Base-by-base conservation (phyloP, 53 echinoderm and acorn worm species). In the Apostichopus leukothele region DNA sequence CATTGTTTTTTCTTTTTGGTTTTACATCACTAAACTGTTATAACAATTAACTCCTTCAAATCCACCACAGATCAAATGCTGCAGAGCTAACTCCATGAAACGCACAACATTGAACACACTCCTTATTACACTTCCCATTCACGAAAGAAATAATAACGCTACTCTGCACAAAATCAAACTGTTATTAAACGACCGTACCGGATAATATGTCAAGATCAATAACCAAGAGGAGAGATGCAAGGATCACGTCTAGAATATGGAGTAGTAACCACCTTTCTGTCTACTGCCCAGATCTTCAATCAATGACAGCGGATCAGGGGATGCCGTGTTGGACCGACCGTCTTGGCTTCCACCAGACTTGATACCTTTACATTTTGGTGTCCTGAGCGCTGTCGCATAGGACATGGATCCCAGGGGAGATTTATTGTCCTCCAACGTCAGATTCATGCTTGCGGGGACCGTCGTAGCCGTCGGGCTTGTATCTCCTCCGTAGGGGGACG, bases 211-310 rank as follows among this genome's bases (percentile, higher is more conserved):
- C 25, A 94, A 90, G 39, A 39, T 39, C 39, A 39, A 39, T 39
- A 39, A 39, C 39, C 39, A 0, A 39, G 39, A 39, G 39, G 39
- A 39, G 3, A 39, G 39, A 39, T 39, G 39, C 39, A 39, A 39
- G 39, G 39, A 39, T 63, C 63, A 63, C 5, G 0, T 0, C 20
- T 19, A 91, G 81, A 95, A 95, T 78, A 95, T 95, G 51, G 97
- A 97, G 81, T 99, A 99, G 76, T 88, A 99, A 57, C 99, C 99
- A 89, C 96, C 99, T 88, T 94, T 99, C 75, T 95, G 94, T 76
- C 95, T 86, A 71, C 84, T 98, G 75, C 93, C 93, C 25, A 99
- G 92, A 76, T 98, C 98, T 90, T 96, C 94, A 89, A 99, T 96
- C 39, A 99, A 90, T 61, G 92, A 91, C 51, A 96, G 83, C 0